Evolutionary conservation across 2,797 vertebrate genomes (phyloP).

Genomic region (Gymnoscopelus braueri): DNA sequence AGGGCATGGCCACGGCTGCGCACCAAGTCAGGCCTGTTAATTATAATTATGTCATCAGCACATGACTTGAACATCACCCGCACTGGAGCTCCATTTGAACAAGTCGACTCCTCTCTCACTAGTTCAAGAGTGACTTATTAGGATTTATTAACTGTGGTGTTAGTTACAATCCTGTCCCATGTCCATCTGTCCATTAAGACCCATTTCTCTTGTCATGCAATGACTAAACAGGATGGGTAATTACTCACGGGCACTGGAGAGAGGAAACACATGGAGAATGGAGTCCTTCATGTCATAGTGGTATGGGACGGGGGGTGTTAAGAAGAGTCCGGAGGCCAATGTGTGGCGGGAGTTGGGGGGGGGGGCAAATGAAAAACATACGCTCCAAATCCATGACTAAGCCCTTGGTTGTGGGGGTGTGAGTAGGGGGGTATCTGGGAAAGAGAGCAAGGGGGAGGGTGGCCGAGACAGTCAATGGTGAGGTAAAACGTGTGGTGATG

Average conservation of each 20-base stretch:
- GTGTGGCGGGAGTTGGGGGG: slow-evolving; percentile 17
- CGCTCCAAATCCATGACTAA: slow-evolving; percentile 79
- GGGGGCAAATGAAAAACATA: slow-evolving; percentile 79
- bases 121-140: no score
- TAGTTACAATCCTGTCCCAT: slow-evolving; percentile 48
- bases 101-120: no score
- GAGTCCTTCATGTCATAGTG: slow-evolving; percentile 38
- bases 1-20: no score
- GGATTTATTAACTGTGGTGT: background rate
- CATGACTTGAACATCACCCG: no score
- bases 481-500: slow-evolving; percentile 77
- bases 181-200: slow-evolving; percentile 37
- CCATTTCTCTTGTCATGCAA: slow-evolving; percentile 35
- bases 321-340: background rate
- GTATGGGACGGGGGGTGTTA: slow-evolving; percentile 52
- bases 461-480: slow-evolving; percentile 71
- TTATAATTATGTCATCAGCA: no score
- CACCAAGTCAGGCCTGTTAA: no score
- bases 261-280: slow-evolving; percentile 39
- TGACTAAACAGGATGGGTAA: slow-evolving; percentile 61
- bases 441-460: slow-evolving; percentile 69
- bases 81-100: no score
- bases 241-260: slow-evolving; percentile 39
- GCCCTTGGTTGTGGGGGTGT: slow-evolving; percentile 56
- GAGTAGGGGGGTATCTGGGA: slow-evolving; percentile 55